Percentiles rank a stretch among this genome's conserved stretches.
Evolutionary conservation across 2,797 vertebrate genomes (phyloP).

Genomic region (Strix occidentalis): DNA sequence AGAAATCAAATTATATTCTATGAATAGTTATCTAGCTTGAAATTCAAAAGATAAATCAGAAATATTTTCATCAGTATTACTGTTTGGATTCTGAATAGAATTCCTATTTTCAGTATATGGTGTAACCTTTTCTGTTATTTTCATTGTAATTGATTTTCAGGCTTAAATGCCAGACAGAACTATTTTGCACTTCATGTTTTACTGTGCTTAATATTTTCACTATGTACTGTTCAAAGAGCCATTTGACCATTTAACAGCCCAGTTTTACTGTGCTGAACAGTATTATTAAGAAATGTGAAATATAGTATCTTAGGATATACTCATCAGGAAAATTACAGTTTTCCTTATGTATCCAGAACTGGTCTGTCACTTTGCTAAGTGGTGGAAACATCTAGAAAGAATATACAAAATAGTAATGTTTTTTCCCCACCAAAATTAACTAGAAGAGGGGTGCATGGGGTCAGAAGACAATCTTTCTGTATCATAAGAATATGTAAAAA

Average conservation of each 20-base stretch:
- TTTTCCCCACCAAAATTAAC: not conserved
- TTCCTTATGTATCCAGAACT: not conserved
- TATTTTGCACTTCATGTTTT: not conserved
- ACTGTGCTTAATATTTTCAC: not conserved
- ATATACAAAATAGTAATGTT: not conserved
- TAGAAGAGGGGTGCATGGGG: fast-evolving
- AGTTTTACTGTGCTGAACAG: not conserved
- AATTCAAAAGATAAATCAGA: not conserved
- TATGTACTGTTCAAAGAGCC: not conserved
- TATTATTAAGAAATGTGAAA: not conserved
- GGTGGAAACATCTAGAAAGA: not conserved
- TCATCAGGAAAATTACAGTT: not conserved
- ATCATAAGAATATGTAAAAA: not conserved
- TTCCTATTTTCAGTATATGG: not conserved
- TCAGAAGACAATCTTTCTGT: not conserved
- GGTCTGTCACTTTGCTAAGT: not conserved
- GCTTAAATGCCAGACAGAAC: not conserved
- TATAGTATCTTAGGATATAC: not conserved
- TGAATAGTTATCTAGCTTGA: not conserved
- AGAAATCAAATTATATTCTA: not conserved
- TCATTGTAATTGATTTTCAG: not conserved
- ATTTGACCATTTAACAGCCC: not conserved
- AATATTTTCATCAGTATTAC: not conserved
- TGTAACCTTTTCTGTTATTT: not conserved
- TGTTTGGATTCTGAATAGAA: not conserved